Percentiles rank a stretch among this genome's conserved stretches.
These are phyloP conservation scores for Heteromurus nitidus DNA, from an alignment of 2,888 invertebrate genomes.

Conservation along the genomic window DNA sequence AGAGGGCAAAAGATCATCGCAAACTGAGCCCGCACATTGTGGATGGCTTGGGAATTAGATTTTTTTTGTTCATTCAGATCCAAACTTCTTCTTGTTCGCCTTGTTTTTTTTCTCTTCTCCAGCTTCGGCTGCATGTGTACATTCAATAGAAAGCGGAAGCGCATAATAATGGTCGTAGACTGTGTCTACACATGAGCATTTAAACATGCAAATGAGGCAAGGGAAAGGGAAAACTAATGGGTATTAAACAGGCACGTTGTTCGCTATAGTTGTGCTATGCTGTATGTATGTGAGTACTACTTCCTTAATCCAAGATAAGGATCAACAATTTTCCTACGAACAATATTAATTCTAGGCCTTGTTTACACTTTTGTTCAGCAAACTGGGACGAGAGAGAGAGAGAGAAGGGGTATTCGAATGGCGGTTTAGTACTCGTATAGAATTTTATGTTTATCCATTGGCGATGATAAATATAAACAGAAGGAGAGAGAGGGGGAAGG, in stretches of 20 bases:
- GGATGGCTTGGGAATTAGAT: constrained; percentile 48
- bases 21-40: constrained; percentile 29
- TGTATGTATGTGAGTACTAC: background rate
- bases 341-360: too few species aligned
- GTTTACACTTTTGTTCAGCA: background rate
- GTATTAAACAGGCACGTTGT: constrained; percentile 58
- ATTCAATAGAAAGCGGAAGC: constrained; percentile 51
- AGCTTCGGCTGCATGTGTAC: constrained; percentile 11
- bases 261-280: background rate
- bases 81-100: background rate
- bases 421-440: too few species aligned
- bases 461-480: constrained; percentile 52
- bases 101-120: too few species aligned
- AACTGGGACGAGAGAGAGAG: background rate
- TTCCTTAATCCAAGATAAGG: constrained; percentile 54
- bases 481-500: background rate
- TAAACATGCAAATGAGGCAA: constrained; percentile 59
- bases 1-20: constrained; percentile 32
- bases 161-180: constrained; percentile 46
- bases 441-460: too few species aligned
- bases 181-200: constrained; percentile 47
- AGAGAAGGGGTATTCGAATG: too few species aligned
- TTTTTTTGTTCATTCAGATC: background rate
- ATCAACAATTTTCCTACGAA: constrained; percentile 29
- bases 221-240: constrained; percentile 55